phyloP scores from a whole-genome alignment of 2,797 vertebrate genomes.

The Cheirogaleus major region DNA sequence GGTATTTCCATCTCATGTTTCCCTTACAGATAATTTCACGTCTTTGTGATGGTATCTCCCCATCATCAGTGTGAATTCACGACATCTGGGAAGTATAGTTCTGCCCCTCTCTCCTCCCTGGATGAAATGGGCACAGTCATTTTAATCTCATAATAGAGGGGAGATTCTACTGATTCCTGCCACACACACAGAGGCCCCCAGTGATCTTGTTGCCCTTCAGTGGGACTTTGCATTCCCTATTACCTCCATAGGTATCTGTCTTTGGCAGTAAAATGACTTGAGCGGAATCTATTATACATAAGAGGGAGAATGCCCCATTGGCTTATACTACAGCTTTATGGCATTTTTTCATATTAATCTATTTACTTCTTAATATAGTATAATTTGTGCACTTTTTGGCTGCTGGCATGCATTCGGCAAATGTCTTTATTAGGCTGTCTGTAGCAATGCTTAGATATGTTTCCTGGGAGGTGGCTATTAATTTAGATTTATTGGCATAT shows the following conservation, averaged over 20 bases:
- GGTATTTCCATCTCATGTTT: not conserved
- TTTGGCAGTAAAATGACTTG: not conserved
- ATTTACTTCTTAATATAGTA: not conserved
- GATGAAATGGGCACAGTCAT: not conserved
- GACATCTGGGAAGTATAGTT: not conserved
- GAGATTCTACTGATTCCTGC: not conserved
- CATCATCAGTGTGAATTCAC: not conserved
- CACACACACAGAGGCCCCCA: not conserved
- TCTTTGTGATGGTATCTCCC: not conserved
- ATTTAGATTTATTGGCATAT: slow-evolving; percentile 35
- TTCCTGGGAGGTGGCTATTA: slow-evolving; percentile 30
- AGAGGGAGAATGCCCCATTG: not conserved
- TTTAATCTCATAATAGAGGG: not conserved
- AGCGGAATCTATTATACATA: slow-evolving; percentile 7
- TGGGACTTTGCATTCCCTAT: slow-evolving; percentile 22
- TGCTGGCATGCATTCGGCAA: not conserved
- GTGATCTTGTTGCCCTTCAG: not conserved
- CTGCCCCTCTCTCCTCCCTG: not conserved
- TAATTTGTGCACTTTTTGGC: slow-evolving; percentile 38
- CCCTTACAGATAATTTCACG: not conserved
- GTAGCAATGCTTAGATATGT: not conserved
- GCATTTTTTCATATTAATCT: slow-evolving; percentile 18
- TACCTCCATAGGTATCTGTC: not conserved
- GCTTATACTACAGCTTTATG: not conserved
- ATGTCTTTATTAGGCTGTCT: not conserved